Evolutionary conservation across 2,888 invertebrate genomes (phyloP), one percentile per base, ranked within the genome.

Genomic region (Tineola bisselliella): DNA sequence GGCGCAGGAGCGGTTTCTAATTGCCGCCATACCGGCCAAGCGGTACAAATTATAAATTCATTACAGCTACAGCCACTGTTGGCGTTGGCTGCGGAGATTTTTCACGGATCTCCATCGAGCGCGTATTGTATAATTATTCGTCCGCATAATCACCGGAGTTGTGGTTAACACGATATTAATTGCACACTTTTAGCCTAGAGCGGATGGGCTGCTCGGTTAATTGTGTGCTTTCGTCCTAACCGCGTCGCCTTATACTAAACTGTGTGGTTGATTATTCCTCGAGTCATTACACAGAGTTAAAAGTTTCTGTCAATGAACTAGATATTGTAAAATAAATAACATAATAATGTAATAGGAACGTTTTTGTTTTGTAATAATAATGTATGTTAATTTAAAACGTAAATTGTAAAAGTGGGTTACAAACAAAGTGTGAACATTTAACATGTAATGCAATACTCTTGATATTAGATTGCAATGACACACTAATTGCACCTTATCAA

Each of bases 41-140:
- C 62, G 72, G 70, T 67, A 75, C 78, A 79, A 81, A 81, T 82
- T 82, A 81, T 78, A 81, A 81, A 81, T 81, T 81, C 78, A 77
- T 80, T 79, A 77, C 75, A 15, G 31, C 58, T 13, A 33, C 33
- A 58, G 58, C 58, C 33, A 33, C 58, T 15, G 58, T 58, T 58
- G 58, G 33, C 58, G 33, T 58, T 11, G 4, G 18, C 19, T 54
- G 19, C 54, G 25, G 54, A 58, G 33, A 33, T 58, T 58, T 58
- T 58, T 58, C 58, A 58, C 33, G 58, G 58, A 33, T 33, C 54
- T 54, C 17, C 54, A 19, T 58, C 15, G n/a, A 33, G 1, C 11
- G 6, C 4, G 33, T 58, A 58, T 58, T 58, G 33, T 58, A 58
- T 58, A 58, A 58, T 58, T 58, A 33, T 10, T 33, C 13, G 58